Evolutionary conservation across 2,797 vertebrate genomes (phyloP), one percentile per base, ranked within the genome.

Genomic region (Melanotaenia pygmaea): DNA sequence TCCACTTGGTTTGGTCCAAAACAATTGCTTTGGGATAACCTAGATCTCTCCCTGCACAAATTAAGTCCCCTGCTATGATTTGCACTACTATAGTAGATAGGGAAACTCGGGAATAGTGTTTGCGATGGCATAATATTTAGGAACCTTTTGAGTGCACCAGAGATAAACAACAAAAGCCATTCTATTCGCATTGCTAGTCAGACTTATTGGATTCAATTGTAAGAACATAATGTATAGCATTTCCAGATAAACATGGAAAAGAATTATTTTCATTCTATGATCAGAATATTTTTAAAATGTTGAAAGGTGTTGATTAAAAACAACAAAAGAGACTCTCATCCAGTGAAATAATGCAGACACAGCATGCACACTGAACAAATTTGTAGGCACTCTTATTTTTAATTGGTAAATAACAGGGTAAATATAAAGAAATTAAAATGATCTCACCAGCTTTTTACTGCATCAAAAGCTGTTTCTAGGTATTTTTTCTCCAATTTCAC

Each of bases 21-120:
- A 93, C 92, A 92, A 94, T 93, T 91, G 90, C 91, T 91, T 87
- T 90, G 86, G 89, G 88, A 92, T 90, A 92, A 91, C 88, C 89
- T 90, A 83, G 82, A 91, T 92, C 78, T 83, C 84, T 72, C 67
- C 35, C 67, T 57, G 72, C 79, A 80, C 89, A 89, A 81, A 87
- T 87, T 61, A 88, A 88, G 77, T 84, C 85, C 74, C 74, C 62
- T 60, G 70, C 73, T n/a, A 72, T 67, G 82, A 84, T 81, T 82
- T 85, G 81, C 67, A 82, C 51, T 38, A 65, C 63, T 54, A 57
- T 72, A 63, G 79, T 59, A 62, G 67, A 73, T 64, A 67, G 18
- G 10, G 61, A 30, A 66, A 54, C 43, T 22, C 20, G 20, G 63
- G 32, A 24, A 53, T 43, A 70, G 62, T 37, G 24, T 54, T 43